Base-by-base conservation (phyloP, 2,797 vertebrate species). In the Melanotaenia maccullochi region DNA sequence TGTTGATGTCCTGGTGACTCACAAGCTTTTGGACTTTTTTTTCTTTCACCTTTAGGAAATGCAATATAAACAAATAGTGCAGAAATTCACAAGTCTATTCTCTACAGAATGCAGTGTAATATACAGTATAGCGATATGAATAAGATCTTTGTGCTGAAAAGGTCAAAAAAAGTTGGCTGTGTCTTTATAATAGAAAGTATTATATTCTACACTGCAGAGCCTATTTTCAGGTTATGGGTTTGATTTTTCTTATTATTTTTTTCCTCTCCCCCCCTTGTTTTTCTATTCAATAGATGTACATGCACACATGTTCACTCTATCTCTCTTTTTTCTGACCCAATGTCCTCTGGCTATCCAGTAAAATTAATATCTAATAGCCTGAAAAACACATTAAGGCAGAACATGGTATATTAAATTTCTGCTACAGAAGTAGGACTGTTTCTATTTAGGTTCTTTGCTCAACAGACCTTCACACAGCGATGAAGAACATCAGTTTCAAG, bases 121-220 rank as follows among this genome's bases (percentile, higher is more conserved):
- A 30, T 9, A 52, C 42, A 20, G 2, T 9, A 52, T 51, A 20
- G 2, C 33, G n/a, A 51, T 55, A 59, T 12, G 22, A 72, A 57
- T 54, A 36, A 58, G 18, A 60, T 8, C 52, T 51, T 55, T 68
- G 38, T 77, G 14, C 18, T 18, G 38, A 11, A 64, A 66, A 68
- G 67, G 60, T 80, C 63, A 76, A 2, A 24, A 57, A 71, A 67
- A 54, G 55, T 60, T 42, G 30, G 44, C 28, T 61, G 13, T 3
- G 28, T 36, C 24, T 61, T 49, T 64, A 36, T 68, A 22, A 1
- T 13, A 25, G 9, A 75, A 55, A 22, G 28, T 28, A 44, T 73
- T 65, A 52, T 59, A 9, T 16, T 33, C 2, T 51, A 33, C 38
- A 36, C 24, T 44, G 28, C 47, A 64, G 22, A 5, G 11, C 0